phyloP scores from a whole-genome alignment of 2,113 vertebrate species.

The Larimichthys polyactis region DNA sequence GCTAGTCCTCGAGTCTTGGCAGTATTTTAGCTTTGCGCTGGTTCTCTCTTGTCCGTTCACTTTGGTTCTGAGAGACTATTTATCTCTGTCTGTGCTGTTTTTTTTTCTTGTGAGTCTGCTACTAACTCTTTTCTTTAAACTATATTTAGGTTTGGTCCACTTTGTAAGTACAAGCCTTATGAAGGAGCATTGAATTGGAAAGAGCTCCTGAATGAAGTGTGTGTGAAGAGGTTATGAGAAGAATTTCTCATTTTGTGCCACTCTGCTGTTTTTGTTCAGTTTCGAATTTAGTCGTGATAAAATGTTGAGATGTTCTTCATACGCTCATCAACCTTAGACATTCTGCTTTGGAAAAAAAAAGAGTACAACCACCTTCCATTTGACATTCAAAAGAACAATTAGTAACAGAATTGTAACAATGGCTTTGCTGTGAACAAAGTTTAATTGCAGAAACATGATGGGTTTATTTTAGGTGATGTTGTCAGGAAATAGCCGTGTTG shows the following conservation, averaged over 20 bases:
- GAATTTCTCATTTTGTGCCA: conserved; percentile 8
- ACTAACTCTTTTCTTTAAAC: conserved; percentile 25
- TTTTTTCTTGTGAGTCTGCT: conserved; percentile 17
- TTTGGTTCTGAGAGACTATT: conserved; percentile 68
- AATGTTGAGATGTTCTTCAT: conserved; percentile 13
- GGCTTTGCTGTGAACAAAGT: background rate
- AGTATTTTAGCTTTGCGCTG: conserved; percentile 41
- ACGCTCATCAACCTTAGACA: background rate
- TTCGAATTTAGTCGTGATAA: conserved; percentile 19
- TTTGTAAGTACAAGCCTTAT: background rate
- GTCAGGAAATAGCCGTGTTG: conserved; percentile 19
- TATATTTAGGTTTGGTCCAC: conserved; percentile 37
- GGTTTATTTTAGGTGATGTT: conserved; percentile 15
- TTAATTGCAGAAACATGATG: background rate
- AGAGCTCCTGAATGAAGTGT: background rate
- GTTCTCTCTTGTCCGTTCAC: conserved; percentile 48
- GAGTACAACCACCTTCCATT: background rate
- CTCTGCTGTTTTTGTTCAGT: background rate
- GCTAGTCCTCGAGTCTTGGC: conserved; percentile 53
- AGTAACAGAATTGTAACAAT: background rate
- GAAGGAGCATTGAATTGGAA: conserved; percentile 7
- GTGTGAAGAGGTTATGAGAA: conserved; percentile 9
- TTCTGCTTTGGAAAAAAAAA: background rate
- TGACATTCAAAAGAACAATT: background rate
- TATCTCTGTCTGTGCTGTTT: conserved; percentile 49